Base-by-base conservation (phyloP, 2,113 vertebrate species). In the Callopanchax toddi region DNA sequence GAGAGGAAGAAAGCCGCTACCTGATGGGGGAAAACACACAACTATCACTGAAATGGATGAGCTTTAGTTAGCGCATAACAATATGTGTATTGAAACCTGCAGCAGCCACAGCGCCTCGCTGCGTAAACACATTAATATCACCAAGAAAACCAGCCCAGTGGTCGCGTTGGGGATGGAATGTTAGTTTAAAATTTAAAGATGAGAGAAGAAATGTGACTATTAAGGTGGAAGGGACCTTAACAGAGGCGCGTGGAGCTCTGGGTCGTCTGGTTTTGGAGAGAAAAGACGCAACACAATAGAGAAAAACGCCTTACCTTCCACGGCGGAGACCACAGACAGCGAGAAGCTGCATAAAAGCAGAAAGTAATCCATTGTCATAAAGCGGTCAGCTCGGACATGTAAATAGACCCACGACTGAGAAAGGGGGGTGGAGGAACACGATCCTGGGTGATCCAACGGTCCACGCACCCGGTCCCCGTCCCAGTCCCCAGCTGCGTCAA, bases 281-380 rank as follows among this genome's bases (percentile, higher is more conserved):
- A 37, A 37, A 37, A 37, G 40, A 50, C 42, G 65, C 46, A 52
- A 74, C 18, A 62, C 1, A 42, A 68, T 45, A 71, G 10, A 18
- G 32, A 43, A 1, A 18, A 21, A 78, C 10, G 5, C 68, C 90
- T 92, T 92, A 93, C 92, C 92, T 92, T 93, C 92, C 39, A 93
- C 91, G 23, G 92, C 79, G 59, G 71, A 87, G 50, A 89, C 85
- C 60, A 87, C 57, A 4, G 90, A 89, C 88, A 93, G 90, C 88
- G 91, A 84, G 80, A 92, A 54, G 85, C 87, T 86, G 89, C 92
- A 92, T 79, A 93, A 83, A 86, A 92, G 82, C 89, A 92, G 83
- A 86, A 91, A 91, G 90, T 93, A 93, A 93, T 93, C 92, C 92
- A 93, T 93, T 89, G 91, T 93, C 90, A 92, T 82, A 87, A 90